Percentiles rank a stretch among this genome's conserved stretches.
Conservation (phyloP, 1,140 invertebrate species). For the Drosophila teissieri region DNA sequence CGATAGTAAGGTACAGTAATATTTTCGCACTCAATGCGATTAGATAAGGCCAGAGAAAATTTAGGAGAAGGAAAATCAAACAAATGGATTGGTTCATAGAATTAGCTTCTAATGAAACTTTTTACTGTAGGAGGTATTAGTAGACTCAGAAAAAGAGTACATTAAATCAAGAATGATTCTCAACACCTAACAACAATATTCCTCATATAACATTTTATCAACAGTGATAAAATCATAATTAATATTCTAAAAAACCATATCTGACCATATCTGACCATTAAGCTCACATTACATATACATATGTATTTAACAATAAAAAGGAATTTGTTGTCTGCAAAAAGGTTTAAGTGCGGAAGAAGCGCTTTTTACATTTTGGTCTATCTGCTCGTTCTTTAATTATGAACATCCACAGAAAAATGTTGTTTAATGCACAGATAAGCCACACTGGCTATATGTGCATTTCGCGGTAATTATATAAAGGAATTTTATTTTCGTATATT, state of each 20-base stretch:
- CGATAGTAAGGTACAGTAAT: constrained; percentile 53
- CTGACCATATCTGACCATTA: no score
- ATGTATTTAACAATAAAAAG: no score
- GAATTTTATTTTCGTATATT: constrained; percentile 17
- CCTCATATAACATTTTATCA: no score
- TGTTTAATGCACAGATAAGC: constrained; percentile 49
- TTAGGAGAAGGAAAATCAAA: constrained; percentile 52
- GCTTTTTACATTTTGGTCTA: background rate
- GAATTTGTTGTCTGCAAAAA: background rate
- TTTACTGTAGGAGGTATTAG: constrained; percentile 8
- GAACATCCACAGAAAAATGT: constrained; percentile 13
- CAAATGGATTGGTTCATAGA: constrained; percentile 42
- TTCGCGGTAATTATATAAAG: constrained; percentile 65
- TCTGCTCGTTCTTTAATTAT: constrained; percentile 49
- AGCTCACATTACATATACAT: no score
- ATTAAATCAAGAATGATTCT: no score
- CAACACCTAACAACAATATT: no score
- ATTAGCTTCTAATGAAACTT: constrained; percentile 18
- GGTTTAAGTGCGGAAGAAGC: background rate
- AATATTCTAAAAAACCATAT: no score
- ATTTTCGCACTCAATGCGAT: constrained; percentile 58
- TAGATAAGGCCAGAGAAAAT: constrained; percentile 56
- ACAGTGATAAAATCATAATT: no score
- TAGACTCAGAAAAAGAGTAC: background rate
- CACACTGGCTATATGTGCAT: constrained; percentile 51